Evolutionary conservation across 1,140 invertebrate genomes (phyloP), one percentile per base, ranked within the genome.

Genomic region (Leptinotarsa texana): DNA sequence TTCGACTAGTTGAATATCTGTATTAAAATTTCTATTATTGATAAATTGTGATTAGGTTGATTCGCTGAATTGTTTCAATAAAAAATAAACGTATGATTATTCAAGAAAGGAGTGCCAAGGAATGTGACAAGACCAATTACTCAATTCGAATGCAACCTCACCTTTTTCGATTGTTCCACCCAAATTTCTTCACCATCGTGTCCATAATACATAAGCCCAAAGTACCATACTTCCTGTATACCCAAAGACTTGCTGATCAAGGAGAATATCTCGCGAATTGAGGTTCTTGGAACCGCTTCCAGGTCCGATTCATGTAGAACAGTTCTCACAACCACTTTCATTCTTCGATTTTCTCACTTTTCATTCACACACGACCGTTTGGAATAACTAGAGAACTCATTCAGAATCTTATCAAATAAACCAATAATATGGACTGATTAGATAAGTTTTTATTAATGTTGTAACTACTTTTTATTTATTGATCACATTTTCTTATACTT

Each of bases 151-250:
- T 3, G 33, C 33, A 0, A 42, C 33, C 8, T 42, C 78, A 85
- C 83, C 78, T 85, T 85, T 80, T 85, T 84, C 1, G 83, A 83
- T 61, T 76, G 76, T 66, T 84, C 83, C 22, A 85, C 75, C 85
- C 85, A 86, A 15, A 84, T 75, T 68, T 83, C 78, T 67, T 82
- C 78, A 49, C 75, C 78, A 42, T 82, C 78, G 1, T 76, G 71
- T 27, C 77, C 78, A 61, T 79, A 77, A 73, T 82, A 86, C 75
- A 80, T 81, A 17, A 86, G 33, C 15, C 85, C 84, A 72, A 86
- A 86, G 78, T 82, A 85, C 83, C 84, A 85, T 27, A 77, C 79
- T 78, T 85, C 83, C 48, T 78, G 80, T 15, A 86, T 78, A 13
- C 82, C 81, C 22, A 85, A 68, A 72, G 82, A 84, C 63, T 76